phyloP scores from a whole-genome alignment of 2,113 vertebrate species.

The Nibea coibor region DNA sequence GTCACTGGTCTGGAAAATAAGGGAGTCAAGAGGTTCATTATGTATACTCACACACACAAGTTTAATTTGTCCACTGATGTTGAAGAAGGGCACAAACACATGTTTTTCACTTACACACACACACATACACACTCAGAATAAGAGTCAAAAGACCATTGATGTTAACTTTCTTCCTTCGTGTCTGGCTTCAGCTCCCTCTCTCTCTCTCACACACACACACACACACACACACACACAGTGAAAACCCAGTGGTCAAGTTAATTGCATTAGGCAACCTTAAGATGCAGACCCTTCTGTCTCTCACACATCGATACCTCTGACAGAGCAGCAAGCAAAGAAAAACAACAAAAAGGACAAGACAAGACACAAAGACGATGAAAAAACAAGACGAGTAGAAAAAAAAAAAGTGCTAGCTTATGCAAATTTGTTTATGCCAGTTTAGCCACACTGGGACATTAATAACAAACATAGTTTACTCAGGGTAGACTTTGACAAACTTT shows the following conservation, averaged over 20 bases:
- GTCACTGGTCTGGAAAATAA: conserved; percentile 79
- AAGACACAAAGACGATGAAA: conserved; percentile 8
- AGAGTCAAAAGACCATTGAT: conserved; percentile 2
- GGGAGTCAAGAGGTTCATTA: conserved; percentile 67
- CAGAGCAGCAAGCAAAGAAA: conserved; percentile 42
- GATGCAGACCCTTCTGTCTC: conserved; percentile 72
- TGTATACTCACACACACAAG: conserved; percentile 28
- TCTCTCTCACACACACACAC: neutral
- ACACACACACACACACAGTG: conserved; percentile 25
- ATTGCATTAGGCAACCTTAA: conserved; percentile 75
- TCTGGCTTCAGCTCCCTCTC: neutral
- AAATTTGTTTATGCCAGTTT: conserved; percentile 47
- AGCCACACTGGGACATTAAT: conserved; percentile 28
- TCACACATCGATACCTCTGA: conserved; percentile 76
- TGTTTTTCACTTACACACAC: conserved; percentile 33
- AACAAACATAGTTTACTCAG: conserved; percentile 41
- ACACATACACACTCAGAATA: neutral
- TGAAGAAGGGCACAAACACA: conserved; percentile 55
- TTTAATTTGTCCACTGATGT: conserved; percentile 56
- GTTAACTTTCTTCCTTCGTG: conserved; percentile 15
- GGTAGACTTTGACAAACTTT: conserved; percentile 37
- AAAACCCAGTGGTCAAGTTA: conserved; percentile 73
- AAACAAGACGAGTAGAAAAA: conserved; percentile 20
- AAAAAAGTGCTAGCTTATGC: conserved; percentile 37
- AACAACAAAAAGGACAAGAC: conserved; percentile 58